Conservation (phyloP, 2,797 vertebrate species). For the Tangara arthus region DNA sequence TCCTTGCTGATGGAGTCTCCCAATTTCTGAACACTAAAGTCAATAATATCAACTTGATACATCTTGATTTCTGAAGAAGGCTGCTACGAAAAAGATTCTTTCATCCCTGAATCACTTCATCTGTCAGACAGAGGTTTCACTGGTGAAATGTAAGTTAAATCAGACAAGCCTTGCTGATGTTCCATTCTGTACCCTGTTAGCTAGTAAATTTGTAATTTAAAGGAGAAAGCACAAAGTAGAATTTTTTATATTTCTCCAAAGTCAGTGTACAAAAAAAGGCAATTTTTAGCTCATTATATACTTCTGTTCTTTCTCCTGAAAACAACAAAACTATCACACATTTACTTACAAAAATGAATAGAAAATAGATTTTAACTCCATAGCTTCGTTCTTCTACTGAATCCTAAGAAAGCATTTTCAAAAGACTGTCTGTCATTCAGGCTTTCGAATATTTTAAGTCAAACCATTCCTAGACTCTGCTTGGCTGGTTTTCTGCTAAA, state of each 20-base stretch:
- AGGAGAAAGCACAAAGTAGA: not conserved
- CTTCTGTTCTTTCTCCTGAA: not conserved
- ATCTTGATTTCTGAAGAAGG: not conserved
- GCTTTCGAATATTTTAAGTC: not conserved
- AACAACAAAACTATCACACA: not conserved
- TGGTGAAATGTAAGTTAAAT: conserved; percentile 9
- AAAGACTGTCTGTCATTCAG: not conserved
- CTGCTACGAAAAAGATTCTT: not conserved
- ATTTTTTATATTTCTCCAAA: not conserved
- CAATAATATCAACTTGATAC: not conserved
- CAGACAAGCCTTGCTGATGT: not conserved
- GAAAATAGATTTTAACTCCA: not conserved
- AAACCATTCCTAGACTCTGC: not conserved
- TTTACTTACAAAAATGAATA: not conserved
- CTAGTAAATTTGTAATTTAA: not conserved
- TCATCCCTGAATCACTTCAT: not conserved
- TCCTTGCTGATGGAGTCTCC: not conserved
- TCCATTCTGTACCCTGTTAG: not conserved
- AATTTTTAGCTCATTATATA: not conserved
- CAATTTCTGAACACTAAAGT: not conserved
- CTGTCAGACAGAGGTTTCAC: not conserved
- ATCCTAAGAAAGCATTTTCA: not conserved
- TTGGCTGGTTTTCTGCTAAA: not conserved
- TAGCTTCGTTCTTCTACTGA: not conserved
- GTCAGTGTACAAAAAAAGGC: not conserved